Conservation (phyloP, 2,797 vertebrate species). For the Poeciliopsis infans region DNA sequence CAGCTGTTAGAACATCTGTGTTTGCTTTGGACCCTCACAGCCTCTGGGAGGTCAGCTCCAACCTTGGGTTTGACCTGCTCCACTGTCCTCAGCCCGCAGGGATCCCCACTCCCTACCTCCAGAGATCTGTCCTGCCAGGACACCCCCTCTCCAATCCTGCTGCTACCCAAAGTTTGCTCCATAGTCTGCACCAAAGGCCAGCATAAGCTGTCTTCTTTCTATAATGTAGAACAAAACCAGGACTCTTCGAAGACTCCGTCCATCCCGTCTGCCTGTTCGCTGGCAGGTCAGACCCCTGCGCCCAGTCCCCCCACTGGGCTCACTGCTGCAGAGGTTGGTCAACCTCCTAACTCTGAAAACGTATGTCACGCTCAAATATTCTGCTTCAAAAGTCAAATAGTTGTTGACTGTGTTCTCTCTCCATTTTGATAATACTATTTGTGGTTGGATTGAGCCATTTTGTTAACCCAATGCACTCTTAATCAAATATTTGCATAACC, state of each 20-base stretch:
- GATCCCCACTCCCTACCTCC: slow-evolving; percentile 64
- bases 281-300: slow-evolving; percentile 29
- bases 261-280: slow-evolving; percentile 32
- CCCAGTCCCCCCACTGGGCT: slow-evolving; percentile 7
- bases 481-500: not conserved
- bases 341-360: not conserved
- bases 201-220: slow-evolving; percentile 50
- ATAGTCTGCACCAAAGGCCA: slow-evolving; percentile 51
- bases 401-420: not conserved
- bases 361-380: not conserved
- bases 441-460: not conserved
- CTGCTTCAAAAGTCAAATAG: slow-evolving; percentile 1
- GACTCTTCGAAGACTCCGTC: slow-evolving; percentile 29
- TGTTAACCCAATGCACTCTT: not conserved
- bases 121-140: slow-evolving; percentile 44
- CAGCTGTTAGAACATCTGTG: slow-evolving; percentile 78
- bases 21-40: slow-evolving; percentile 78
- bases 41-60: slow-evolving; percentile 72
- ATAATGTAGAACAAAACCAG: slow-evolving; percentile 40
- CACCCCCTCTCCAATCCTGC: slow-evolving; percentile 61
- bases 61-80: slow-evolving; percentile 61
- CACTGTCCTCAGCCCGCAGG: slow-evolving; percentile 65
- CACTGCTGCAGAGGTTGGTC: slow-evolving; percentile 54
- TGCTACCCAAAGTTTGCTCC: slow-evolving; percentile 59
- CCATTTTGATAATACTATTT: not conserved